Conservation (phyloP, 1,140 invertebrate species). For the Cotesia glomerata region DNA sequence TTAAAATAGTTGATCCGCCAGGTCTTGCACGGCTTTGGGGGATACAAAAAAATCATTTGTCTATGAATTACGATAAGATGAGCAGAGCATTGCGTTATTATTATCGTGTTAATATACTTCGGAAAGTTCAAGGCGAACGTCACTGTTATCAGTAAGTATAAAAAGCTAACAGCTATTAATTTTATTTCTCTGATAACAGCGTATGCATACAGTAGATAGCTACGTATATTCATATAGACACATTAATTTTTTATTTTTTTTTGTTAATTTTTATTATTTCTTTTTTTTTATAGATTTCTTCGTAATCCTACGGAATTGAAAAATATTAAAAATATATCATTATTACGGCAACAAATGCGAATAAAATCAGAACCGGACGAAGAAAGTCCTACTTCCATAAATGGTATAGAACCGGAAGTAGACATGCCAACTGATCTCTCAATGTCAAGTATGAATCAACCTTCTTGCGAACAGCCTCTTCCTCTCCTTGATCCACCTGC, state of each 20-base stretch:
- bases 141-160: constrained; percentile 92
- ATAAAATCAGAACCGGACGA: constrained; percentile 71
- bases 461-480: constrained; percentile 47
- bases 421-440: constrained; percentile 72
- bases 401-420: constrained; percentile 62
- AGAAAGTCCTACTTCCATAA: constrained; percentile 50
- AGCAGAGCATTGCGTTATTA: constrained; percentile 96
- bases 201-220: not conserved
- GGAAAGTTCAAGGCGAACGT: constrained; percentile 96
- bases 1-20: constrained; percentile 94
- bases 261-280: not conserved
- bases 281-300: constrained; percentile 70
- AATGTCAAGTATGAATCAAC: constrained; percentile 65
- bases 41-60: constrained; percentile 97
- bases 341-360: constrained; percentile 84
- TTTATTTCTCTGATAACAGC: not conserved
- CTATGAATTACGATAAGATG: constrained; percentile 99
- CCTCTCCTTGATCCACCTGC: constrained; percentile 58
- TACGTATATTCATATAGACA: no score
- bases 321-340: constrained; percentile 90
- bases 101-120: constrained; percentile 95
- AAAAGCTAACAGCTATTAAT: not conserved
- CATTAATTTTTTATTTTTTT: not conserved
- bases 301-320: constrained; percentile 89
- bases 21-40: constrained; percentile 95